Evolutionary conservation across 2,797 vertebrate genomes (phyloP).

Genomic region (Sandelia bainsii): DNA sequence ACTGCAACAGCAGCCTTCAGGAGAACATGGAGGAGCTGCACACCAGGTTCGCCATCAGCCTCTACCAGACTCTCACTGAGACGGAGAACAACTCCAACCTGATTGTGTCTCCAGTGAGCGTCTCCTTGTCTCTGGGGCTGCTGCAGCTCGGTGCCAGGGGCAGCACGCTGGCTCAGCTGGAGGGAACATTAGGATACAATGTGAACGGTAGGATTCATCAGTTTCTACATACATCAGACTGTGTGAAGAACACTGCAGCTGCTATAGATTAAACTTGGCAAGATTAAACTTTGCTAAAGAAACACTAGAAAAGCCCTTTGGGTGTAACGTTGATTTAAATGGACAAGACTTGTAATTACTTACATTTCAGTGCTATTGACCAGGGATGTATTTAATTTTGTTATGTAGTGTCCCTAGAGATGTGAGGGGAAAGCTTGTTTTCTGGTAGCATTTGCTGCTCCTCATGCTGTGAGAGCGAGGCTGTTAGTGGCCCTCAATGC

Average conservation of each 20-base stretch:
- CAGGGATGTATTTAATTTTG: too few species aligned
- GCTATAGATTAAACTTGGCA: too few species aligned
- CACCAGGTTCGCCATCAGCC: conserved; percentile 84
- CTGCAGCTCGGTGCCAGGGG: conserved; percentile 90
- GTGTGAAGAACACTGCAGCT: too few species aligned
- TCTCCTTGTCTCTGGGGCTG: conserved; percentile 88
- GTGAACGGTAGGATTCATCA: conserved; percentile 81
- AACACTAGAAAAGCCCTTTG: too few species aligned
- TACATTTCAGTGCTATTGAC: too few species aligned
- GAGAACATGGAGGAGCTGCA: conserved; percentile 84
- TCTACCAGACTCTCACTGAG: conserved; percentile 81
- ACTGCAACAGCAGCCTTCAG: conserved; percentile 71
- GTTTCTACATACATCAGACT: background rate
- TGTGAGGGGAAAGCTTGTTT: too few species aligned
- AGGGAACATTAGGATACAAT: conserved; percentile 86
- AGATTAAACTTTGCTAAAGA: too few species aligned
- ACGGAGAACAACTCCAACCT: conserved; percentile 86
- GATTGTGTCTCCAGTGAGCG: conserved; percentile 87
- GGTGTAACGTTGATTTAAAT: too few species aligned
- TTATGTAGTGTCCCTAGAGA: too few species aligned
- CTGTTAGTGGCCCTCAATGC: conserved; percentile 57
- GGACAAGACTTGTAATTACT: too few species aligned
- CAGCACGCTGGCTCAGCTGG: conserved; percentile 87
- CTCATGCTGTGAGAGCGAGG: conserved; percentile 30
- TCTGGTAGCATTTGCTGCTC: background rate